These are phyloP conservation scores for Sylvicapra grimmia DNA, from an alignment of 2,113 vertebrate species.

Conservation along the genomic window DNA sequence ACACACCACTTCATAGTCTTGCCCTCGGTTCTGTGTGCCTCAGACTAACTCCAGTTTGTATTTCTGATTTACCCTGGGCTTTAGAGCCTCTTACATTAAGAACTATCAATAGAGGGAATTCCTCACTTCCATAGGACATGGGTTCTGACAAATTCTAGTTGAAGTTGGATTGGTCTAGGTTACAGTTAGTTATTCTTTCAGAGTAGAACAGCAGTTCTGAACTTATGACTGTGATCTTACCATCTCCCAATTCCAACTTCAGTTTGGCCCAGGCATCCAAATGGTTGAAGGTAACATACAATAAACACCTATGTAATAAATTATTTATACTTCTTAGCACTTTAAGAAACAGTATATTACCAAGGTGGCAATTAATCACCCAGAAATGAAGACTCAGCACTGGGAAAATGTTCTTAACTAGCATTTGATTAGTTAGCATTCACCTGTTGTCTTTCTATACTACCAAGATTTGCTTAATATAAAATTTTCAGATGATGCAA, in stretches of 20 bases:
- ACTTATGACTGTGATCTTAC: neutral
- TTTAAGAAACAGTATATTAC: neutral
- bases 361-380: neutral
- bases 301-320: neutral
- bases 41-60: neutral
- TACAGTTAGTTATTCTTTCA: neutral
- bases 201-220: neutral
- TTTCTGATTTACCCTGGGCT: neutral
- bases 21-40: neutral
- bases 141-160: neutral
- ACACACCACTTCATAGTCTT: neutral
- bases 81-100: neutral
- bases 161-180: neutral
- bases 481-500: neutral
- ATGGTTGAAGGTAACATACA: neutral
- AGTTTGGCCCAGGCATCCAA: neutral
- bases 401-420: constrained; percentile 11
- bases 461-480: constrained; percentile 7
- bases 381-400: neutral
- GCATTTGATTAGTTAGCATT: neutral
- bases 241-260: neutral
- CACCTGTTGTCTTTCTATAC: neutral
- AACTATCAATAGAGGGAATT: neutral
- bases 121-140: neutral
- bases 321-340: constrained; percentile 25